Percentiles rank a stretch among this genome's conserved stretches.
These are phyloP conservation scores for Cephus runcator DNA, from an alignment of 2,888 invertebrate species.

Conservation along the genomic window DNA sequence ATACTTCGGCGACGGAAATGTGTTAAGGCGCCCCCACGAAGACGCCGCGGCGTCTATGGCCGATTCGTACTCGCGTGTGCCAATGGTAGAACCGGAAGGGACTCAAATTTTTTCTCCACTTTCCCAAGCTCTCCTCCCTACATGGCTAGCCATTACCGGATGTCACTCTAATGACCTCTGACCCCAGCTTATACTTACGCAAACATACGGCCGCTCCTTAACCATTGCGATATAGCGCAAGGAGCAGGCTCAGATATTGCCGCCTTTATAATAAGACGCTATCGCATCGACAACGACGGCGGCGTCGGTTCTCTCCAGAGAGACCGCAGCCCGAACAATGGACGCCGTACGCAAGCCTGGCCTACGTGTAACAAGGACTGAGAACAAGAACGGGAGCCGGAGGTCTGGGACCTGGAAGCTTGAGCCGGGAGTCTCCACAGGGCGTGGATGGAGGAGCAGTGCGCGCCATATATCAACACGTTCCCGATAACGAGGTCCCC, in stretches of 20 bases:
- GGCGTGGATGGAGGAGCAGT: conserved; percentile 50
- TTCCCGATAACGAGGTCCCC: conserved; percentile 62
- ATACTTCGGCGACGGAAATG: not conserved
- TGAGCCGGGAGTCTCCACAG: conserved; percentile 38
- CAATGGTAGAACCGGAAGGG: too few species aligned
- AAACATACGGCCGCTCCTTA: too few species aligned
- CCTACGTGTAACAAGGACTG: conserved; percentile 48
- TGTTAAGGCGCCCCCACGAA: too few species aligned
- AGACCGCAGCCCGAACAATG: conserved; percentile 52
- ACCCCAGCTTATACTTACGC: too few species aligned
- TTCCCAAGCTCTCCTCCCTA: too few species aligned
- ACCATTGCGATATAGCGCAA: too few species aligned
- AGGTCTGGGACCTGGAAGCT: not conserved
- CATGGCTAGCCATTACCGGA: too few species aligned
- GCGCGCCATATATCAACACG: conserved; percentile 61
- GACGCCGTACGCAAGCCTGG: conserved; percentile 24
- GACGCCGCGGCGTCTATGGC: too few species aligned
- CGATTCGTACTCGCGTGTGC: too few species aligned
- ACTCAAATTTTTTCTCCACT: too few species aligned
- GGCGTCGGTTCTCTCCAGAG: conserved; percentile 43
- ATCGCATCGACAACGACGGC: conserved; percentile 50
- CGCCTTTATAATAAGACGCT: conserved; percentile 62
- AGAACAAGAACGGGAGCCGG: conserved; percentile 23
- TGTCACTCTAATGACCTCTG: too few species aligned
- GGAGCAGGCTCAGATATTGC: conserved; percentile 49